Conservation (phyloP, 92 coral and sea anemone genomes). For the Anthopleura xanthogrammica region DNA sequence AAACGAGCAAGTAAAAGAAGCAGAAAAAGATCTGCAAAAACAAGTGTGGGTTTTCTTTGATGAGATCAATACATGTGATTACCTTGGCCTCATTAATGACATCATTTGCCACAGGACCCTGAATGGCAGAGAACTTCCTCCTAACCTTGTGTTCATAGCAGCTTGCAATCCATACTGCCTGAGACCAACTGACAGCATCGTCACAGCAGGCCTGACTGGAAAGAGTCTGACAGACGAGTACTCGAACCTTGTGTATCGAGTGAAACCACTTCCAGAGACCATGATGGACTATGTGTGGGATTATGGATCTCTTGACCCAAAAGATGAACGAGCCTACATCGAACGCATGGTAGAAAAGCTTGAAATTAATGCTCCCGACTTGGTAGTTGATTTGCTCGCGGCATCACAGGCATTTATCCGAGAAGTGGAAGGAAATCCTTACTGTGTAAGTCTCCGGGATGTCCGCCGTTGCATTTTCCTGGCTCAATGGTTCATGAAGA, state of each 20-base stretch:
- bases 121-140: slow-evolving; percentile 52
- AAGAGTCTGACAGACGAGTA: slow-evolving; percentile 70
- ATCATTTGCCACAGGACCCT: slow-evolving; percentile 77
- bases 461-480: slow-evolving; percentile 79
- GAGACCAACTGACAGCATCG: slow-evolving; percentile 47
- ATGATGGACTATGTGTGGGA: slow-evolving; percentile 92
- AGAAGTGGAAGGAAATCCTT: slow-evolving; percentile 51
- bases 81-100: slow-evolving; percentile 77
- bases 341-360: slow-evolving; percentile 64
- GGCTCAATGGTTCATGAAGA: slow-evolving; percentile 63
- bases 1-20: slow-evolving; percentile 37
- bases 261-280: slow-evolving; percentile 83
- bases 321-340: slow-evolving; percentile 72
- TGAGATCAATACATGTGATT: slow-evolving; percentile 83
- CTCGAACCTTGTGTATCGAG: slow-evolving; percentile 80
- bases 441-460: slow-evolving; percentile 80
- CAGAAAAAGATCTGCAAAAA: slow-evolving; percentile 28
- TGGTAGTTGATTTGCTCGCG: slow-evolving; percentile 57
- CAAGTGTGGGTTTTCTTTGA: slow-evolving; percentile 78
- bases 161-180: slow-evolving; percentile 80
- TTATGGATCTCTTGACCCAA: slow-evolving; percentile 72
- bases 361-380: not conserved
- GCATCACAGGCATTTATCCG: slow-evolving; percentile 68
- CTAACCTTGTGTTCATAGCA: slow-evolving; percentile 66
- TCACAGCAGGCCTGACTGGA: slow-evolving; percentile 72